Percentiles rank a stretch among this genome's conserved stretches.
Evolutionary conservation across 2,113 vertebrate genomes (phyloP).

Genomic region (Sturnira hondurensis): DNA sequence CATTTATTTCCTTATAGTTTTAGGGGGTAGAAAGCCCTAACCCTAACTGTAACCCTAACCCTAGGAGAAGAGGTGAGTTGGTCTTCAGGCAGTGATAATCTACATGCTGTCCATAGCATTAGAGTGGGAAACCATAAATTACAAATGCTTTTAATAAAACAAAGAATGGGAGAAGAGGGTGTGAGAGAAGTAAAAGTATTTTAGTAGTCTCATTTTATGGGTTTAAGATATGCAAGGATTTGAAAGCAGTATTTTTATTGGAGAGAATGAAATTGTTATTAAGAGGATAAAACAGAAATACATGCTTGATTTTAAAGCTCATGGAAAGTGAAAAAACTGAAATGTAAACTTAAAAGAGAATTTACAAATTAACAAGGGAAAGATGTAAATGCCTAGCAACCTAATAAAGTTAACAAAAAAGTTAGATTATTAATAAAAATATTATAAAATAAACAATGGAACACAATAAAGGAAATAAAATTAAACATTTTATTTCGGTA

Average conservation of each 20-base stretch:
- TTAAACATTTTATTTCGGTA: not conserved
- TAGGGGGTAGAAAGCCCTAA: not conserved
- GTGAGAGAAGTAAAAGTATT: not conserved
- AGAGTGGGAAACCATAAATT: not conserved
- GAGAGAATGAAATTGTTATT: not conserved
- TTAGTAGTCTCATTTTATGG: not conserved
- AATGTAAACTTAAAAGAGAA: slow-evolving; percentile 6
- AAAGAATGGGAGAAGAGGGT: not conserved
- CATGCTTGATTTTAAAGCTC: not conserved
- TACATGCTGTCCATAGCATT: not conserved
- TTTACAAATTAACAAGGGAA: not conserved
- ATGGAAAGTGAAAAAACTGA: not conserved
- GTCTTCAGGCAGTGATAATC: not conserved
- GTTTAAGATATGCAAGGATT: not conserved
- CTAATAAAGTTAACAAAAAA: not conserved
- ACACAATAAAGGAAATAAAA: not conserved
- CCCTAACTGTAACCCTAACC: no score
- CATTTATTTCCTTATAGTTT: not conserved
- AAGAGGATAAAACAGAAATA: not conserved
- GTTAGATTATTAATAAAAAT: not conserved
- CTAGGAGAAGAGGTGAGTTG: not conserved
- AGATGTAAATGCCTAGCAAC: not conserved
- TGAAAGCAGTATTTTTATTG: not conserved
- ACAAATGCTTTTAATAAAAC: not conserved
- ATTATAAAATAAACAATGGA: not conserved